Conservation (phyloP, 2,888 invertebrate species). For the Mellilla xanthometata region DNA sequence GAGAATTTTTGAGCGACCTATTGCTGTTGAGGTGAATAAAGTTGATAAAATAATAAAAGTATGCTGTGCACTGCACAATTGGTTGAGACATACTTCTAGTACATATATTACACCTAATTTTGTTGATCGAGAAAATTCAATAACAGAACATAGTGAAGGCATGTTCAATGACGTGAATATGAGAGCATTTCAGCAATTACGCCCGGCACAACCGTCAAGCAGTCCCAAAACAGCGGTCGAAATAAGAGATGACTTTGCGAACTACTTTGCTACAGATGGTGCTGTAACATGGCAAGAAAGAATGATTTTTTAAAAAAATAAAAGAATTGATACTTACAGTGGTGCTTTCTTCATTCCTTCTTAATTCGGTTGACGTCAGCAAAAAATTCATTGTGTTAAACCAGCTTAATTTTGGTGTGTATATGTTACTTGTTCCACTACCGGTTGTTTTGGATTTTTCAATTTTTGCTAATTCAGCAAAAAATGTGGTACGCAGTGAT, state of each 20-base stretch:
- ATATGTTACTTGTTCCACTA: slow-evolving; percentile 15
- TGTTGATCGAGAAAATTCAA: slow-evolving; percentile 16
- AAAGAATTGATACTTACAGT: slow-evolving; percentile 18
- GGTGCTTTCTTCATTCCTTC: slow-evolving; percentile 7
- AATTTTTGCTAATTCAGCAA: slow-evolving; percentile 10
- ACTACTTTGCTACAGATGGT: slow-evolving; percentile 20
- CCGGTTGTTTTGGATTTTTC: slow-evolving; percentile 14
- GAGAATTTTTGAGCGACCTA: slow-evolving; percentile 17
- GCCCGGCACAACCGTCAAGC: slow-evolving; percentile 20
- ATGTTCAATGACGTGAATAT: slow-evolving; percentile 22
- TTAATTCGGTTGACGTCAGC: slow-evolving; percentile 19
- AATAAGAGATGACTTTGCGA: slow-evolving; percentile 17
- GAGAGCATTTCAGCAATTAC: slow-evolving; percentile 22
- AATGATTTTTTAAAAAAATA: slow-evolving; percentile 10
- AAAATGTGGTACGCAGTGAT: slow-evolving; percentile 19
- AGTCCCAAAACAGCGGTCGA: slow-evolving; percentile 18
- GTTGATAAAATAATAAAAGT: slow-evolving; percentile 17
- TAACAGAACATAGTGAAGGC: slow-evolving; percentile 19
- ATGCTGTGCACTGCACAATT: slow-evolving; percentile 18
- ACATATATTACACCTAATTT: slow-evolving; percentile 19
- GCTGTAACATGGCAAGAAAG: slow-evolving; percentile 19
- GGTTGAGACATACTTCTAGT: slow-evolving; percentile 19
- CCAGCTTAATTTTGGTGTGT: slow-evolving; percentile 16
- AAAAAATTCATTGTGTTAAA: slow-evolving; percentile 16
- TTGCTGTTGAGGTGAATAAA: slow-evolving; percentile 15